These are phyloP conservation scores for Coenonympha arcania DNA, from an alignment of 2,888 invertebrate genomes.

Conservation along the genomic window DNA sequence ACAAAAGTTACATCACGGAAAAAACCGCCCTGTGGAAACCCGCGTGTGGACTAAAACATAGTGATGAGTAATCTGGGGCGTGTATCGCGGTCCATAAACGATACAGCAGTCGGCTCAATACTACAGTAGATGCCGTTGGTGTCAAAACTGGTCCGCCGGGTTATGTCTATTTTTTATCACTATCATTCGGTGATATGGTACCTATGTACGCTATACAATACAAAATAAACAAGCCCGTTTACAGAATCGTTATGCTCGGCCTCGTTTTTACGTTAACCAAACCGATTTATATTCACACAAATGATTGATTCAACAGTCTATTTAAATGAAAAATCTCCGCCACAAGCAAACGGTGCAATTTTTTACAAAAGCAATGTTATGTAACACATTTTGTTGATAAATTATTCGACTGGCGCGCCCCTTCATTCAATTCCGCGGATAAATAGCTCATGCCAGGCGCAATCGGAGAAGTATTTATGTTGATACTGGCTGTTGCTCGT, in stretches of 20 bases:
- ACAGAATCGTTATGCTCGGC: not conserved
- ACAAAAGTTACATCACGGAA: too few species aligned
- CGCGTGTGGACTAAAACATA: too few species aligned
- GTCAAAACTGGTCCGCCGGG: too few species aligned
- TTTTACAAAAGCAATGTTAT: constrained; percentile 34
- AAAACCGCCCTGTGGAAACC: too few species aligned
- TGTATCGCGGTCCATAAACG: too few species aligned
- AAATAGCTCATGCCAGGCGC: constrained; percentile 33
- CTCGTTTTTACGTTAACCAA: constrained; percentile 1
- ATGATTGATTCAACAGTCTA: constrained; percentile 29
- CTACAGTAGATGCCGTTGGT: too few species aligned
- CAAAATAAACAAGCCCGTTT: not conserved
- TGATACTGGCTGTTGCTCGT: too few species aligned
- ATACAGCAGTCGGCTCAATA: too few species aligned
- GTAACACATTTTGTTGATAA: constrained; percentile 36
- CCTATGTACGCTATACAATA: not conserved
- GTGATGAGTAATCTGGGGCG: too few species aligned
- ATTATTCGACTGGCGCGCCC: constrained; percentile 34
- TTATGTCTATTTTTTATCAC: not conserved
- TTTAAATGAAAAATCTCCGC: constrained; percentile 28
- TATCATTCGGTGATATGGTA: not conserved
- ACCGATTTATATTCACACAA: constrained; percentile 15
- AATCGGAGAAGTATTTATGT: constrained; percentile 32
- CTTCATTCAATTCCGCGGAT: constrained; percentile 35
- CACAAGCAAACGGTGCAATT: constrained; percentile 30